These are phyloP conservation scores for Myopa testacea DNA, from an alignment of 2,888 invertebrate genomes.

Conservation along the genomic window DNA sequence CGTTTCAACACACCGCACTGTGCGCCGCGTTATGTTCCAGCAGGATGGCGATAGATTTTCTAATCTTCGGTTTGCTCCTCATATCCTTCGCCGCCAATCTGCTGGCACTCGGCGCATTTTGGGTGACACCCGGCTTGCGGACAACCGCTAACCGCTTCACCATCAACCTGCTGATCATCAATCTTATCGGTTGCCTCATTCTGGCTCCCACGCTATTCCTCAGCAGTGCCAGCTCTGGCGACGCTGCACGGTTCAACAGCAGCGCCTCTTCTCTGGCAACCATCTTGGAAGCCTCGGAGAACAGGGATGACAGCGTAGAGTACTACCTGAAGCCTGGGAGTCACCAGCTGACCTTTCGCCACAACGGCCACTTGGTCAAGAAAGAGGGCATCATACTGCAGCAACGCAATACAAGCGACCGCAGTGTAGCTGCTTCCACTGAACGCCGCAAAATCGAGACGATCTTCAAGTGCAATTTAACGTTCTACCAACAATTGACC, in stretches of 20 bases:
- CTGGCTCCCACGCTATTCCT: slow-evolving; percentile 66
- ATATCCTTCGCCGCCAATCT: slow-evolving; percentile 67
- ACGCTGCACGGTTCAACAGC: slow-evolving; percentile 33
- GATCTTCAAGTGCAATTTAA: slow-evolving; percentile 61
- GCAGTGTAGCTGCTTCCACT: not conserved
- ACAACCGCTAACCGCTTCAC: slow-evolving; percentile 69
- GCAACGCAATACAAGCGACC: slow-evolving; percentile 45
- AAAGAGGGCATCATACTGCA: slow-evolving; percentile 59
- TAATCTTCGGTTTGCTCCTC: slow-evolving; percentile 67
- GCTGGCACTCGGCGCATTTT: slow-evolving; percentile 68
- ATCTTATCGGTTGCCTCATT: slow-evolving; percentile 66
- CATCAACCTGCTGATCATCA: slow-evolving; percentile 67
- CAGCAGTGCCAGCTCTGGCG: slow-evolving; percentile 48
- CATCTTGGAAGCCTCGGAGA: slow-evolving; percentile 35
- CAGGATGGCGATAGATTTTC: slow-evolving; percentile 68
- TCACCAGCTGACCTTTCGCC: slow-evolving; percentile 60
- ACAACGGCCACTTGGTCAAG: slow-evolving; percentile 60
- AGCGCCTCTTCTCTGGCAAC: slow-evolving; percentile 42
- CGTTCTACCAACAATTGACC: slow-evolving; percentile 59
- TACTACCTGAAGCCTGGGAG: slow-evolving; percentile 61
- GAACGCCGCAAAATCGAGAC: slow-evolving; percentile 54
- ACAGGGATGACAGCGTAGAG: slow-evolving; percentile 59
- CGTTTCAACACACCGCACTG: not conserved
- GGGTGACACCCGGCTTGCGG: slow-evolving; percentile 68
- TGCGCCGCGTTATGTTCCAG: slow-evolving; percentile 19